Conservation (phyloP, 2,888 invertebrate genomes). For the Epistrophe grossulariae region DNA sequence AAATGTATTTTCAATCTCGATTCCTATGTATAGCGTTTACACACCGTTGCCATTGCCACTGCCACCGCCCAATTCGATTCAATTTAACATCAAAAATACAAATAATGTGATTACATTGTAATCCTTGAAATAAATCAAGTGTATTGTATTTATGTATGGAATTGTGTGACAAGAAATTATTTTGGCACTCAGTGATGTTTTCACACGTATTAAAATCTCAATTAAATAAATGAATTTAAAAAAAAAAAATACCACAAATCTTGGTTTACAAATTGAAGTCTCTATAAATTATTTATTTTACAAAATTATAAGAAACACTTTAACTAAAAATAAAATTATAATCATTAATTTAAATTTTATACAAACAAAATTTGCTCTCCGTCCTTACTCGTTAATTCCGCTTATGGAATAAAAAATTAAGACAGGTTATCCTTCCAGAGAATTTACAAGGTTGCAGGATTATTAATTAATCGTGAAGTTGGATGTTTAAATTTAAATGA, state of each 20-base stretch:
- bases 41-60: neutral
- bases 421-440: constrained; percentile 36
- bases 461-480: constrained; percentile 61
- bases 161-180: constrained; percentile 24
- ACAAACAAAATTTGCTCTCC: neutral
- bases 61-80: constrained; percentile 60
- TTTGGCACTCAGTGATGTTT: neutral
- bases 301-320: neutral
- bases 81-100: constrained; percentile 60
- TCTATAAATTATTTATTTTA: neutral
- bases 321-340: constrained; percentile 8
- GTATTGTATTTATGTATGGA: neutral
- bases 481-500: constrained; percentile 63
- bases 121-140: constrained; percentile 43
- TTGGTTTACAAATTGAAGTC: neutral
- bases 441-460: constrained; percentile 50
- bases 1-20: constrained; percentile 62
- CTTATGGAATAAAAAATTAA: neutral
- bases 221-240: neutral
- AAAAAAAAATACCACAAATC: neutral
- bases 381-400: neutral
- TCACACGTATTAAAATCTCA: neutral
- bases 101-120: constrained; percentile 67
- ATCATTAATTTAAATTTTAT: neutral
- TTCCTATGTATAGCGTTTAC: constrained; percentile 29